phyloP scores from a whole-genome alignment of 1,140 invertebrate genomes.

The Oreohelix idahoensis region DNA sequence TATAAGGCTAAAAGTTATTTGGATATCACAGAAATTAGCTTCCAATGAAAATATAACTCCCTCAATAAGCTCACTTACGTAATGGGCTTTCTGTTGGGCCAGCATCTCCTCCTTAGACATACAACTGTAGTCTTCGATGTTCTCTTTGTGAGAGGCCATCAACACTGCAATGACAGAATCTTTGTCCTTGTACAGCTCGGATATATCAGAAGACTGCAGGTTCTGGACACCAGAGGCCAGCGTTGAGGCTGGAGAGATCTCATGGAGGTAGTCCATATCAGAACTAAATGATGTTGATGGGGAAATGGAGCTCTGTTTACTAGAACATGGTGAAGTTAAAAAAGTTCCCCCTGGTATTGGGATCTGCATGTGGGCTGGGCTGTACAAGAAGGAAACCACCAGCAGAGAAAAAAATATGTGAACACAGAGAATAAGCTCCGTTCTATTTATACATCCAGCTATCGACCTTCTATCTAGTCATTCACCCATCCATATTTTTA shows the following conservation, averaged over 20 bases:
- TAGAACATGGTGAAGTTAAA: background rate
- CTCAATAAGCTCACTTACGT: slow-evolving; percentile 17
- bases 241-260: background rate
- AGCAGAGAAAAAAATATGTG: no score
- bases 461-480: background rate
- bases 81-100: slow-evolving; percentile 19
- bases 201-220: background rate
- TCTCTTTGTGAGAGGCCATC: background rate
- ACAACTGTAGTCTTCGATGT: slow-evolving; percentile 7
- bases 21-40: no score
- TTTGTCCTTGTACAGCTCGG: background rate
- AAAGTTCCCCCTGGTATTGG: background rate
- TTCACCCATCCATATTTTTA: background rate
- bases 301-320: background rate
- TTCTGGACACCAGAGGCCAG: background rate
- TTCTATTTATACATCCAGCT: no score
- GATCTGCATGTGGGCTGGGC: background rate
- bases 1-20: no score
- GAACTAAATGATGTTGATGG: background rate
- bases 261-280: background rate
- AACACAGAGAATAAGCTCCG: no score
- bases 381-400: background rate
- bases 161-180: background rate
- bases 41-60: no score
- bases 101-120: slow-evolving; percentile 15